A percentile compares a stretch with the other conserved stretches of the same genome.
Conservation (phyloP, 2,888 invertebrate species). For the Masnerella sp. region DNA sequence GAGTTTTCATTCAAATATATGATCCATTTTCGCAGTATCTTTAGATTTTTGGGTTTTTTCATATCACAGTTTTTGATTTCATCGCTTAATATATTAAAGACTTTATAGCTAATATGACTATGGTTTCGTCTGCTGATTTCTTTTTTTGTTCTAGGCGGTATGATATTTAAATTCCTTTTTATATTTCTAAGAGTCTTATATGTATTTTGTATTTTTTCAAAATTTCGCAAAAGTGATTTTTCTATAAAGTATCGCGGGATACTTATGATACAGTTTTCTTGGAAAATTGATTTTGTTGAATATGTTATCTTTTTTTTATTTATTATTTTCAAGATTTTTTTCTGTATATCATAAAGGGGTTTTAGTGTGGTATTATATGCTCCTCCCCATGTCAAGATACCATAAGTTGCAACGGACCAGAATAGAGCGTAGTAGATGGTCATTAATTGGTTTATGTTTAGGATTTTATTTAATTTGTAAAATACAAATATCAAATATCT, state of each 20-base stretch:
- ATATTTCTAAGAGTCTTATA: neutral
- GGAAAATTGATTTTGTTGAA: neutral
- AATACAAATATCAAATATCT: neutral
- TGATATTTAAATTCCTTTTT: neutral
- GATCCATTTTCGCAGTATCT: neutral
- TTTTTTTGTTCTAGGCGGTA: neutral
- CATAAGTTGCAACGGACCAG: neutral
- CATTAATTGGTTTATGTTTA: neutral
- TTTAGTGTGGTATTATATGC: neutral
- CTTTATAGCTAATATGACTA: neutral
- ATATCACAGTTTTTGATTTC: neutral
- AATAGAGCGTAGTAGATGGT: constrained; percentile 1
- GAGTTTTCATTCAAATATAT: neutral
- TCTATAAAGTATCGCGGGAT: neutral
- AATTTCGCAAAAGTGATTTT: neutral
- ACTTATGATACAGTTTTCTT: neutral
- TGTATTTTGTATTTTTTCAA: neutral
- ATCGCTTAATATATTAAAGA: no score
- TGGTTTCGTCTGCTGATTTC: neutral
- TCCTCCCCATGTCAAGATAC: neutral
- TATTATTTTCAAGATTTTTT: neutral
- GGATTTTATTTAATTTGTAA: neutral
- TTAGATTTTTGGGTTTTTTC: neutral
- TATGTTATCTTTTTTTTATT: neutral
- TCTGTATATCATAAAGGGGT: neutral